Conservation (phyloP, 1,140 invertebrate genomes). For the Drosophila setifemur region DNA sequence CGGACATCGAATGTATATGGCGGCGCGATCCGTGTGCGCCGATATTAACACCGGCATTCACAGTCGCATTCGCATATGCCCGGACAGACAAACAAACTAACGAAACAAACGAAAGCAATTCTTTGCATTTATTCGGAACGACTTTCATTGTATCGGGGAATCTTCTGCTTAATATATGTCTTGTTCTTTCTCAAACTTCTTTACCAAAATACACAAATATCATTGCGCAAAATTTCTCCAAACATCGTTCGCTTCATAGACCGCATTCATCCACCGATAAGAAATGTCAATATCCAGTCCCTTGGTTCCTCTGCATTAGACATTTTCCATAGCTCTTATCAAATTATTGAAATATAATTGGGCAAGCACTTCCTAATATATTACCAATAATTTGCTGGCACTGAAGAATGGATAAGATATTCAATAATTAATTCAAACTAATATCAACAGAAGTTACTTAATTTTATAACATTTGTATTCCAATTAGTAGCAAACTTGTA, state of each 20-base stretch:
- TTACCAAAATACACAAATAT: slow-evolving; percentile 35
- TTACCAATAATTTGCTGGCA: too few relatives aligned
- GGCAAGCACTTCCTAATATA: too few relatives aligned
- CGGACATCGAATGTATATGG: slow-evolving; percentile 52
- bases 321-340: too few relatives aligned
- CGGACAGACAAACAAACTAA: slow-evolving; percentile 4
- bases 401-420: too few relatives aligned
- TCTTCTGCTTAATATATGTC: slow-evolving; percentile 23
- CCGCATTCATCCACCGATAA: slow-evolving; percentile 8
- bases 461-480: too few relatives aligned
- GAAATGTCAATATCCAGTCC: slow-evolving; percentile 5
- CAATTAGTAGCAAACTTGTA: too few relatives aligned
- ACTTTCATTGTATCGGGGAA: background rate
- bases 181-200: slow-evolving; percentile 68
- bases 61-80: slow-evolving; percentile 49
- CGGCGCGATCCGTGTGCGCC: slow-evolving; percentile 3
- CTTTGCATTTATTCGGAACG: slow-evolving; percentile 4
- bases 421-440: too few relatives aligned
- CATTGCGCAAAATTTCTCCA: slow-evolving; percentile 41
- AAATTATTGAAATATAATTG: too few relatives aligned
- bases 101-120: slow-evolving; percentile 1
- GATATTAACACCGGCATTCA: slow-evolving; percentile 45
- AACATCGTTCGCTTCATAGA: background rate
- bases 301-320: background rate
- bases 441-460: too few relatives aligned